A percentile compares a stretch with the other conserved stretches of the same genome.
These are phyloP conservation scores for Drosophila siamana DNA, from an alignment of 2,888 invertebrate species.

Conservation along the genomic window DNA sequence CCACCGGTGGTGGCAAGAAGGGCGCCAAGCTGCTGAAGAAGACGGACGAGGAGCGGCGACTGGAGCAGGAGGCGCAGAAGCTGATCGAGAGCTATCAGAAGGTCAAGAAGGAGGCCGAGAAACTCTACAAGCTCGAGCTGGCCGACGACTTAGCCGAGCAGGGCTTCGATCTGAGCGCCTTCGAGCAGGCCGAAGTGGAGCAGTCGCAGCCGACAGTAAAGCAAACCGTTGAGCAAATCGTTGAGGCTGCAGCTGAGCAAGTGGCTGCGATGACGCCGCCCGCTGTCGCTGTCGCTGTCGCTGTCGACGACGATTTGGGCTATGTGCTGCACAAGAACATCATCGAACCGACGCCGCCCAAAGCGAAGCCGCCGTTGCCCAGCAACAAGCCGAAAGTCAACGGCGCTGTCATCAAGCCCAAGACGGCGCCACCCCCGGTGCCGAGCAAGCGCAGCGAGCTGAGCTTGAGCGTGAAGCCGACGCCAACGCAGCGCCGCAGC, in stretches of 20 bases:
- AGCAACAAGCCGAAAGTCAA: constrained; percentile 59
- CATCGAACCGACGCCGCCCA: constrained; percentile 35
- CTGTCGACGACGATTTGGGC: constrained; percentile 63
- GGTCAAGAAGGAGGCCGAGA: constrained; percentile 82
- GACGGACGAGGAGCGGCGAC: constrained; percentile 79
- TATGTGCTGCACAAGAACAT: constrained; percentile 82
- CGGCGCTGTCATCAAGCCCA: constrained; percentile 57
- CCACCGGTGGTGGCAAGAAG: constrained; percentile 61
- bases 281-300: constrained; percentile 20
- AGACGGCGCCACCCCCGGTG: constrained; percentile 72
- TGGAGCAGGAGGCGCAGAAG: constrained; percentile 81
- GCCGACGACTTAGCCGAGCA: constrained; percentile 71
- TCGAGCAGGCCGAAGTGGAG: constrained; percentile 66
- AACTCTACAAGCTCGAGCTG: constrained; percentile 67
- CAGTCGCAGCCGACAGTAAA: background rate
- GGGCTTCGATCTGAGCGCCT: constrained; percentile 77
- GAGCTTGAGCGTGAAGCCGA: constrained; percentile 53
- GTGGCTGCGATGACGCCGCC: background rate
- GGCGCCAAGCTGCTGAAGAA: constrained; percentile 81
- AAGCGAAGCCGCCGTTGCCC: constrained; percentile 66
- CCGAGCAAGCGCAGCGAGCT: constrained; percentile 75
- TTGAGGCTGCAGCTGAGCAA: background rate
- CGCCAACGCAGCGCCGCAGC: constrained; percentile 68
- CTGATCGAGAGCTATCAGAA: constrained; percentile 83
- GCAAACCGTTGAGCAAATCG: constrained; percentile 1